Conservation (phyloP, 2,888 invertebrate genomes). For the Glaucopsyche alexis region DNA sequence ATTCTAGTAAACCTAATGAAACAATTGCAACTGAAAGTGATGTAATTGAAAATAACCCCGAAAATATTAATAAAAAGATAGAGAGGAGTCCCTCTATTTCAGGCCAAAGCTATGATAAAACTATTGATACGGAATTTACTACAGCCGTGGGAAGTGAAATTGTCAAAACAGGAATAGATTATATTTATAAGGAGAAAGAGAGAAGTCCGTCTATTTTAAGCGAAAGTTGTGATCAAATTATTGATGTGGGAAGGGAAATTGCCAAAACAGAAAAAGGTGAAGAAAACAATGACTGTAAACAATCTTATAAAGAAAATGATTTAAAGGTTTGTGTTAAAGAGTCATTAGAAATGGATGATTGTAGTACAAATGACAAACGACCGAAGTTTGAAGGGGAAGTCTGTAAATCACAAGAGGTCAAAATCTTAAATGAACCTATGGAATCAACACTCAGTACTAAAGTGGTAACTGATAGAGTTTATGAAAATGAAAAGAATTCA, state of each 20-base stretch:
- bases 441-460: neutral
- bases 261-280: neutral
- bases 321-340: neutral
- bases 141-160: neutral
- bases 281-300: neutral
- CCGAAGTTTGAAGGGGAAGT: neutral
- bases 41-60: neutral
- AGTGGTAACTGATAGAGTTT: neutral
- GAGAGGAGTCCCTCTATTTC: neutral
- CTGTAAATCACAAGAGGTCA: neutral
- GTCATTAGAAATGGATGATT: neutral
- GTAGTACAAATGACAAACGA: neutral
- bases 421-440: neutral
- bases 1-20: neutral
- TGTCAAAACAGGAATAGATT: neutral
- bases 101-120: neutral
- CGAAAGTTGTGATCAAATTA: neutral
- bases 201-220: neutral
- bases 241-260: neutral
- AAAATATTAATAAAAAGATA: neutral
- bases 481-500: slow-evolving; percentile 1
- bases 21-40: neutral
- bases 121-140: neutral
- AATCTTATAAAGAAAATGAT: neutral
- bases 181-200: neutral